Evolutionary conservation across 1,140 invertebrate species (phyloP).

Genomic region (Drosophila nebulosa): DNA sequence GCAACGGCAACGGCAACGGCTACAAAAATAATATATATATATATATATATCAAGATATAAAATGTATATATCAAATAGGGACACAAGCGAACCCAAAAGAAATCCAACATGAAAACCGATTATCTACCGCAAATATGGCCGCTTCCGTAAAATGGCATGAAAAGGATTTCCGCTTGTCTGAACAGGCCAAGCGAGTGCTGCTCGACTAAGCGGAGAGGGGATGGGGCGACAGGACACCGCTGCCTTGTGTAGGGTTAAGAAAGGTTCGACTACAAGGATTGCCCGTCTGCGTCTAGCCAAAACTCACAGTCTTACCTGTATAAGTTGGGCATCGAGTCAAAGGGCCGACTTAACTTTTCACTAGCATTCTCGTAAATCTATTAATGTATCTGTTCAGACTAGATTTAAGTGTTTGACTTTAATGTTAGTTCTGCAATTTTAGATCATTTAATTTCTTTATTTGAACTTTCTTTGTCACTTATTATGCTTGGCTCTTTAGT

Average conservation of each 20-base stretch:
- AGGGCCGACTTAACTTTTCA: no score
- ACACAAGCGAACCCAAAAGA: not conserved
- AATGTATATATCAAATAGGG: not conserved
- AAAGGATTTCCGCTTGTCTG: constrained; percentile 65
- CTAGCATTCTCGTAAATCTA: no score
- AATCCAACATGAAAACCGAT: constrained; percentile 49
- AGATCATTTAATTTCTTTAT: no score
- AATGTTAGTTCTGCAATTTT: no score
- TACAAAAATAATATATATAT: not conserved
- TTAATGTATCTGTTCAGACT: no score
- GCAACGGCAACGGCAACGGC: not conserved
- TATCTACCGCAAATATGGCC: constrained; percentile 72
- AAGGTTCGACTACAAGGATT: not conserved
- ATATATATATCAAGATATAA: not conserved
- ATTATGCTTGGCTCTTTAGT: no score
- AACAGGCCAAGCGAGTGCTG: constrained; percentile 7
- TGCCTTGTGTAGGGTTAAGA: not conserved
- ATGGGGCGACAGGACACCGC: no score
- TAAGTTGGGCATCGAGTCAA: no score
- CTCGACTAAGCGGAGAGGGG: no score
- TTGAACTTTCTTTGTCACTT: no score
- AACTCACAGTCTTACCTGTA: not conserved
- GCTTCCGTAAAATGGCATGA: constrained; percentile 56
- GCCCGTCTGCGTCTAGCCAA: not conserved
- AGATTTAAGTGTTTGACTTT: no score